These are phyloP conservation scores for Tipula helvola DNA, from an alignment of 2,888 invertebrate species.

Conservation along the genomic window DNA sequence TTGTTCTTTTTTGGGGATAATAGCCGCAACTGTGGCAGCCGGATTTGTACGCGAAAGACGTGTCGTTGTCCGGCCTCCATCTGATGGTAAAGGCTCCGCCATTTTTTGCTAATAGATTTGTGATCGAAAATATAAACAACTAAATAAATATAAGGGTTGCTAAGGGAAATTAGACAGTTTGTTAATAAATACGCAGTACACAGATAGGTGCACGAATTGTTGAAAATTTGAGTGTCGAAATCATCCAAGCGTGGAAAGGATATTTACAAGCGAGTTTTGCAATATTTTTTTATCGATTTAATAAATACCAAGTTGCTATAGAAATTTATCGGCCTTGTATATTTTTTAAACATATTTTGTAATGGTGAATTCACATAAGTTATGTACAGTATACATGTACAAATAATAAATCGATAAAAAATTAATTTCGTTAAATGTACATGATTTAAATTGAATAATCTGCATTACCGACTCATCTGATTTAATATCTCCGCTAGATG, in stretches of 20 bases:
- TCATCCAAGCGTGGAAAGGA: too few species aligned
- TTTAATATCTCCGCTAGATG: not conserved
- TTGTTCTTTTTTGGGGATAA: not conserved
- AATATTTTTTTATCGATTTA: too few species aligned
- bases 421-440: not conserved
- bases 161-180: too few species aligned
- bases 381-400: too few species aligned
- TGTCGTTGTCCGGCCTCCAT: not conserved
- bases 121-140: not conserved
- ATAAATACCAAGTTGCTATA: not conserved
- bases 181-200: too few species aligned
- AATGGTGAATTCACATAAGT: not conserved
- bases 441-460: not conserved
- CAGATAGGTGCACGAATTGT: too few species aligned
- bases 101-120: not conserved
- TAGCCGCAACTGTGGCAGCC: not conserved
- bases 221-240: too few species aligned
- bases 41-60: not conserved
- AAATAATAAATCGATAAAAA: not conserved
- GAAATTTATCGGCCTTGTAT: not conserved
- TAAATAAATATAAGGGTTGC: not conserved
- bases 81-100: not conserved
- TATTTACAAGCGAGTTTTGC: too few species aligned
- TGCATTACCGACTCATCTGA: not conserved
- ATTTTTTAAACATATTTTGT: not conserved